Base-by-base conservation (phyloP, 37 sponge, comb jelly and placozoan species). In the Dysidea cf. avara region DNA sequence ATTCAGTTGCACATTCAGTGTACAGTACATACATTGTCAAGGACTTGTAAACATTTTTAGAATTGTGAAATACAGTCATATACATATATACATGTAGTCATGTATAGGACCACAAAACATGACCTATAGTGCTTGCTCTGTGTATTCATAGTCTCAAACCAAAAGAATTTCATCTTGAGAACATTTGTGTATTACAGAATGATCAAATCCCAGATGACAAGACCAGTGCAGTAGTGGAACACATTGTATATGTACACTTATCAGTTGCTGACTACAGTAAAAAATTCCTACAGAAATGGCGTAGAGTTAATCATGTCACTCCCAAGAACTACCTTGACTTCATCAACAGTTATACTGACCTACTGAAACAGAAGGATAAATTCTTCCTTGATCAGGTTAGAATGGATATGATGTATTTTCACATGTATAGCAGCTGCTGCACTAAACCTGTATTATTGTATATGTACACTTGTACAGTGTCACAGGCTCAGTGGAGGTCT, bases 251-350 rank as follows among this genome's bases (percentile, higher is more conserved):
- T 39, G 96, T 98, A 22, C 99, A 98, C 66, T 79, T 88, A 40
- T 87, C 84, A 34, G 99, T 98, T 22, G 87, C 87, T 31, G 38
- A 75, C 4, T 92, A 75, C 60, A 95, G 96, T 62, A 76, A 70
- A 51, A 62, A 83, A 65, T 98, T 92, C 74, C 86, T 71, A 31
- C 90, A 84, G 61, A 98, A 86, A 77, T 77, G 92, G 52, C 77
- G 99, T 17, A 31, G 99, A n/a, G 85, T 92, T 20, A 98, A 98
- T 74, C 89, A 95, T 55, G 91, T 98, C 66, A 98, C 99, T 17
- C 99, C 99, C 3, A 98, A 98, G 78, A 98, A 98, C 87, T 98
- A 98, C 59, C 86, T 98, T n/a, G 99, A 98, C 78, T 98, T 95
- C 69, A 89, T 98, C 64, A 83, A 83, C 76, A 83, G 89, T 6